phyloP scores from a whole-genome alignment of 2,113 vertebrate species.

The Baryphthengus martii region DNA sequence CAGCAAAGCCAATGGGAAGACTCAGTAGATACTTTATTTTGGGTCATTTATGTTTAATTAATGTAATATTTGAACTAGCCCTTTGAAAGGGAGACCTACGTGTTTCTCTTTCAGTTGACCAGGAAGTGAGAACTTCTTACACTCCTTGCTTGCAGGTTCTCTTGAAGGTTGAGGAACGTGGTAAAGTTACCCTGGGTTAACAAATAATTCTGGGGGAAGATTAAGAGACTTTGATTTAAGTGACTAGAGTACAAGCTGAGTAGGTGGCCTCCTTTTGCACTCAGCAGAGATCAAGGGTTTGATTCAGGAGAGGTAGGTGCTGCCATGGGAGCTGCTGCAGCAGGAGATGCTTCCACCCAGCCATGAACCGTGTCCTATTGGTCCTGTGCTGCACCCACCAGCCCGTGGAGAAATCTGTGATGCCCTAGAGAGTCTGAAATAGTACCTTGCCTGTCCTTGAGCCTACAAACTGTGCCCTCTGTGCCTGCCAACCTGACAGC shows the following conservation, averaged over 20 bases:
- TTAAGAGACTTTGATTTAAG: accelerated
- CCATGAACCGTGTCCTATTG: background rate
- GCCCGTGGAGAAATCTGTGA: background rate
- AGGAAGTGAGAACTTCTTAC: background rate
- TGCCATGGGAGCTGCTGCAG: background rate
- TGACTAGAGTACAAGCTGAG: background rate
- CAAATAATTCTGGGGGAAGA: background rate
- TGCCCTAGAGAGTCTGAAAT: background rate
- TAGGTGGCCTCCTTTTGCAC: background rate
- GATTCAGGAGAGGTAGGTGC: background rate
- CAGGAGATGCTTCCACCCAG: background rate
- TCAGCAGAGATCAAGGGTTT: background rate
- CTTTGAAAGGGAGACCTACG: accelerated
- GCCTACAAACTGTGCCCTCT: background rate
- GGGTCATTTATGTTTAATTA: background rate
- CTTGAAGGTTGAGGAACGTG: background rate
- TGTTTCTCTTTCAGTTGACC: background rate
- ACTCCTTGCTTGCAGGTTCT: background rate
- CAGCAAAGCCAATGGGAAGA: background rate
- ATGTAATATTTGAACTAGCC: background rate
- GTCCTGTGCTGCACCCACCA: background rate
- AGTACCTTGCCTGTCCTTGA: background rate
- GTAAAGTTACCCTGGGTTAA: background rate
- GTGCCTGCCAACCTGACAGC: background rate
- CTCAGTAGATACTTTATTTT: background rate